Evolutionary conservation across 2,888 invertebrate species (phyloP).

Genomic region (Scaptomyza cyrtandrae): DNA sequence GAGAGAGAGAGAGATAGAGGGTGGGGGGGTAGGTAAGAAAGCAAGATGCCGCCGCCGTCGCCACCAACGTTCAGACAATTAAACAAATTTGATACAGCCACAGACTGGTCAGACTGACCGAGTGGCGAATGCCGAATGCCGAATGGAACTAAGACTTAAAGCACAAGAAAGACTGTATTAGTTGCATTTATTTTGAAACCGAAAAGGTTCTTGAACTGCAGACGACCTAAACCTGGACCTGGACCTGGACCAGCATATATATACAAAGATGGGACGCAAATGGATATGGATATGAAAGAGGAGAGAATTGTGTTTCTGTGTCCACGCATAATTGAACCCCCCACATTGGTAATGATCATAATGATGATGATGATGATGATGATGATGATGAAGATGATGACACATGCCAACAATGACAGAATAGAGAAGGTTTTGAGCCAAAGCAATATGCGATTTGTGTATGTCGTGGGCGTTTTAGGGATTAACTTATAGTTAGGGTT

Average conservation of each 20-base stretch:
- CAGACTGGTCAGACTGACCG: slow-evolving; percentile 19
- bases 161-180: background rate
- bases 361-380: background rate
- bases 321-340: slow-evolving; percentile 71
- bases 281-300: slow-evolving; percentile 23
- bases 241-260: slow-evolving; percentile 32
- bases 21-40: background rate
- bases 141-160: background rate
- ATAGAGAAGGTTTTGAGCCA: slow-evolving; percentile 2
- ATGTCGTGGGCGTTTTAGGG: background rate
- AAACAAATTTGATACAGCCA: slow-evolving; percentile 77
- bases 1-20: background rate
- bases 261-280: background rate
- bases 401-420: slow-evolving; percentile 41
- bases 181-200: slow-evolving; percentile 44
- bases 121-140: no score
- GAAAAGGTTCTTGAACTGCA: slow-evolving; percentile 67
- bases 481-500: background rate
- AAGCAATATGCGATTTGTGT: no score
- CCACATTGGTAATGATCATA: slow-evolving; percentile 36
- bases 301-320: slow-evolving; percentile 41
- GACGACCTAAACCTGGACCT: slow-evolving; percentile 19
- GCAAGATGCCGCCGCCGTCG: slow-evolving; percentile 6
- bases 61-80: slow-evolving; percentile 66
- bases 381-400: slow-evolving; percentile 22